A percentile compares a stretch with the other conserved stretches of the same genome.
phyloP scores from a whole-genome alignment of 2,113 vertebrate species.

The Callocephalon fimbriatum region DNA sequence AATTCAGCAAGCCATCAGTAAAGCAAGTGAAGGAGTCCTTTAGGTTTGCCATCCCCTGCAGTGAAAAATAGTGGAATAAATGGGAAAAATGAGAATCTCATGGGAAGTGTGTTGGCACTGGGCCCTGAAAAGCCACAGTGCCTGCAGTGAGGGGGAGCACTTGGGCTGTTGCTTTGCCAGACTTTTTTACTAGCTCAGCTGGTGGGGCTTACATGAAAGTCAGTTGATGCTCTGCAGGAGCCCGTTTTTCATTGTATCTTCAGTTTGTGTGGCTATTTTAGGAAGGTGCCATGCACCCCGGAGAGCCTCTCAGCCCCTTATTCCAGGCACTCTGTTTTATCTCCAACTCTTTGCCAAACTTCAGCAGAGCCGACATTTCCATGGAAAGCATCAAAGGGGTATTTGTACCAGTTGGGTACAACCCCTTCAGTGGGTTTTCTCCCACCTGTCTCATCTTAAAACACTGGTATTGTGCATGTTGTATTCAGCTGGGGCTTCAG shows the following conservation, averaged over 20 bases:
- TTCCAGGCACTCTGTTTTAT: conserved; percentile 11
- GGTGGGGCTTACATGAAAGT: conserved; percentile 34
- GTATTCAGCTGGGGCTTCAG: neutral
- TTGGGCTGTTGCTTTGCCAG: conserved; percentile 40
- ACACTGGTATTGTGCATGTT: rapidly evolving
- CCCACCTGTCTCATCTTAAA: neutral
- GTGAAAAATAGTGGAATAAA: neutral
- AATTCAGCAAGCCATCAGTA: neutral
- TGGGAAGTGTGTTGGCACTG: neutral
- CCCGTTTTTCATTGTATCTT: neutral
- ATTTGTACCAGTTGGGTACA: neutral
- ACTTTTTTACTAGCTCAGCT: conserved; percentile 36
- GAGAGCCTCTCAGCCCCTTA: neutral
- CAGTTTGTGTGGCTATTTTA: conserved; percentile 40
- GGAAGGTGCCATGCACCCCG: conserved; percentile 7
- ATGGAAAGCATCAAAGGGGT: neutral
- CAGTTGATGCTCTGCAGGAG: conserved; percentile 48
- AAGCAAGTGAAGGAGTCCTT: neutral
- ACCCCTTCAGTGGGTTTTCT: neutral
- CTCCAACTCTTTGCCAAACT: conserved; percentile 2
- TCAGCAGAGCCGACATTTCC: neutral
- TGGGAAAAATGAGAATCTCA: neutral
- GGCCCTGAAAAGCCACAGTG: neutral
- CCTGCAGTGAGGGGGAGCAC: neutral
- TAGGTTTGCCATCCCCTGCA: neutral